phyloP scores from a whole-genome alignment of 2,113 vertebrate genomes.

The Apeltes quadracus region DNA sequence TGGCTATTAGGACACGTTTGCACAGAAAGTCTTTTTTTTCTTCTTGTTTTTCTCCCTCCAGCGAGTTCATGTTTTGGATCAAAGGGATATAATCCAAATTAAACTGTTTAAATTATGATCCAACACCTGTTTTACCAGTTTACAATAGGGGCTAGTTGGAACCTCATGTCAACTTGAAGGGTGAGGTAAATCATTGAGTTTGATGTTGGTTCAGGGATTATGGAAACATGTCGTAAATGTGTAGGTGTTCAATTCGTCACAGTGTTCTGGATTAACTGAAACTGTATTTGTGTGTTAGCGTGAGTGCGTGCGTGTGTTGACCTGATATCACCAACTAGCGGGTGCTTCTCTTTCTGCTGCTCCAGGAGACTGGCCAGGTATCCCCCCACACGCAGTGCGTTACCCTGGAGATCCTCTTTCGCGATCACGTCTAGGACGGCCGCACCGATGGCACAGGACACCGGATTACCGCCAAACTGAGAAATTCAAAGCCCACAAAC shows the following conservation, averaged over 20 bases:
- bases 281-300: constrained; percentile 9
- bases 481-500: constrained; percentile 37
- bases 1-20: neutral
- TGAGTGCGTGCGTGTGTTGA: constrained; percentile 42
- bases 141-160: neutral
- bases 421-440: constrained; percentile 91
- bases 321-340: constrained; percentile 92
- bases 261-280: neutral
- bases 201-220: neutral
- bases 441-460: constrained; percentile 93
- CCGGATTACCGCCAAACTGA: constrained; percentile 97
- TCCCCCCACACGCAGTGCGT: constrained; percentile 86
- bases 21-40: neutral
- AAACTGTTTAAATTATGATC: neutral
- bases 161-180: neutral
- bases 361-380: constrained; percentile 84
- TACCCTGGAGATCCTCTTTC: constrained; percentile 90
- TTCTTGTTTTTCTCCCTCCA: neutral
- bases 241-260: neutral
- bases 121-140: neutral
- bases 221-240: neutral
- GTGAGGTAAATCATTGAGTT: neutral
- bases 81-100: neutral
- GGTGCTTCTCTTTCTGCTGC: constrained; percentile 87
- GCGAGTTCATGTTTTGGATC: neutral